Evolutionary conservation across 2,113 vertebrate species (phyloP).

Genomic region (Odontesthes bonariensis): DNA sequence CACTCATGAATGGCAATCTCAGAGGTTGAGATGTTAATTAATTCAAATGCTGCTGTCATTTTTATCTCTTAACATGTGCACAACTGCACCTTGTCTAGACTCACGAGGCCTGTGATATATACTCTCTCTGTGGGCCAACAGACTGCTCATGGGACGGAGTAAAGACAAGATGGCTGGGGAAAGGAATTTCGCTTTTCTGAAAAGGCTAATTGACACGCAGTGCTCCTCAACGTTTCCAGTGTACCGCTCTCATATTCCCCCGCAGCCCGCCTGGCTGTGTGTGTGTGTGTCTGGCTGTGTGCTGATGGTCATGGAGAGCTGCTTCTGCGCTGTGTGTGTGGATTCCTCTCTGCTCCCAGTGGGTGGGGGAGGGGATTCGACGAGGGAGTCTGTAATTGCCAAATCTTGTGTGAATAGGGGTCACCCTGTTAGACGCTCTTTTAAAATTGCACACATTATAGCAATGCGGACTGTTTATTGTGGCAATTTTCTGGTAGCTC

Average conservation of each 20-base stretch:
- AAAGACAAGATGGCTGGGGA: constrained; percentile 67
- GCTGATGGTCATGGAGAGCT: constrained; percentile 77
- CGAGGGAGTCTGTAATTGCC: constrained; percentile 80
- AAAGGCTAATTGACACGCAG: constrained; percentile 79
- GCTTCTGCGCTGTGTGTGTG: constrained; percentile 72
- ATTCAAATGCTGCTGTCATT: constrained; percentile 58
- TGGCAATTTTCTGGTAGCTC: constrained; percentile 53
- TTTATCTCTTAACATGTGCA: constrained; percentile 13
- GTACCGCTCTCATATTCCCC: constrained; percentile 72
- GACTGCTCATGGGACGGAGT: constrained; percentile 48
- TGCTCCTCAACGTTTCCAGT: constrained; percentile 72
- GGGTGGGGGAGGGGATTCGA: constrained; percentile 77
- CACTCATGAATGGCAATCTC: constrained; percentile 20
- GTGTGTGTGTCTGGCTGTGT: constrained; percentile 55
- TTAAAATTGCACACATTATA: constrained; percentile 67
- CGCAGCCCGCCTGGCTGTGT: constrained; percentile 51
- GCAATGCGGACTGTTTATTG: constrained; percentile 56
- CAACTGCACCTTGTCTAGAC: constrained; percentile 40
- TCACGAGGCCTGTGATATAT: constrained; percentile 51
- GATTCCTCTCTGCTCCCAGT: constrained; percentile 76
- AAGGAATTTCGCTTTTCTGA: constrained; percentile 75
- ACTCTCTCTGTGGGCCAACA: constrained; percentile 52
- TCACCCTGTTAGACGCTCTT: constrained; percentile 62
- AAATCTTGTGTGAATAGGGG: constrained; percentile 81
- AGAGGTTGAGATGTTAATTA: constrained; percentile 41